These are phyloP conservation scores for Meloe dianella DNA, from an alignment of 2,888 invertebrate species.

Conservation along the genomic window DNA sequence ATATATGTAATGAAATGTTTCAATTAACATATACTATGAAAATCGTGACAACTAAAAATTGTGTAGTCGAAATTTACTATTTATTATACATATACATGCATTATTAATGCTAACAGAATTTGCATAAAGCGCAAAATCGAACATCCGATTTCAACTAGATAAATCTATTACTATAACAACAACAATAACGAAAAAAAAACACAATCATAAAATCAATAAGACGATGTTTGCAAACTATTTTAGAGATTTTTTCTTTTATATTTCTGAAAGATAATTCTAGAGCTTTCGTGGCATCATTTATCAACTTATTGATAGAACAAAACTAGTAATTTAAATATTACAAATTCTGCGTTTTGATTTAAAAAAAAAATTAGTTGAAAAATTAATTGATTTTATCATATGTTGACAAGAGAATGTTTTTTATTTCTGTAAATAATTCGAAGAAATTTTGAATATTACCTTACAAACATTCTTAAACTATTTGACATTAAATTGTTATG, in stretches of 20 bases:
- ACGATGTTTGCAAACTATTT: no score
- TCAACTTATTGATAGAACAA: no score
- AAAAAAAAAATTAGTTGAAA: no score
- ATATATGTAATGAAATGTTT: slow-evolving; percentile 13
- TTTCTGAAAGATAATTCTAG: no score
- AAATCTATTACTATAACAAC: slow-evolving; percentile 12
- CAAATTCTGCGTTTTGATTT: no score
- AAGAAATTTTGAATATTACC: no score
- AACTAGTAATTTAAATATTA: no score
- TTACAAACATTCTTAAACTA: background rate
- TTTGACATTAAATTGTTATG: background rate
- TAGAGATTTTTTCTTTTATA: no score
- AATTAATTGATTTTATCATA: background rate
- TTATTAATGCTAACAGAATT: slow-evolving; percentile 27
- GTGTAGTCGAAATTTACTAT: slow-evolving; percentile 20
- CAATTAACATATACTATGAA: slow-evolving; percentile 27
- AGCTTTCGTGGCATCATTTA: no score
- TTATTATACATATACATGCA: slow-evolving; percentile 18
- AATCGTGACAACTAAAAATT: slow-evolving; percentile 23
- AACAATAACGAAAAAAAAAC: slow-evolving; percentile 19
- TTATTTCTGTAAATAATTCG: background rate
- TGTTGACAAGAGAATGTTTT: no score
- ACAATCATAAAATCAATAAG: no score
- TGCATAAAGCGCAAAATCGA: slow-evolving; percentile 29
- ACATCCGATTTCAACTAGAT: slow-evolving; percentile 24